Conservation (phyloP, 2,888 invertebrate species). For the Dynastes maya region DNA sequence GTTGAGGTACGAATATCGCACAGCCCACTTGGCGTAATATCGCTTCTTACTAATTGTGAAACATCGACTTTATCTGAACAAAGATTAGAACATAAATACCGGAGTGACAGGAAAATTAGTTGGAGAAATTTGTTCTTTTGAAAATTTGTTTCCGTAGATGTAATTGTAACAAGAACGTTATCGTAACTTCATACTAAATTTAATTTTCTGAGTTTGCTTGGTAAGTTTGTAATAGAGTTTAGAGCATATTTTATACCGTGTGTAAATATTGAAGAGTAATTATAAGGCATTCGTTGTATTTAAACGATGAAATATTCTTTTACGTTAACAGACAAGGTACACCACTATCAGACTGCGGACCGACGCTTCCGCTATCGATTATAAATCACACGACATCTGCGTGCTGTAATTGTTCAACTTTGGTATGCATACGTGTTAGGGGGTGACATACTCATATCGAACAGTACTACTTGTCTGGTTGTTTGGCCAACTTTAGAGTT, state of each 20-base stretch:
- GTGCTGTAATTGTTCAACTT: too few species aligned
- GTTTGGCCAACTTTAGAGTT: too few species aligned
- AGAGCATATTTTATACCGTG: background rate
- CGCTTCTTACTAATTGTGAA: constrained; percentile 1
- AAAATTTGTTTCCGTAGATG: constrained; percentile 1
- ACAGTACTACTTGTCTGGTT: too few species aligned
- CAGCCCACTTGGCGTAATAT: background rate
- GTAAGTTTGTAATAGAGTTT: background rate
- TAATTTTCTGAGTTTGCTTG: background rate
- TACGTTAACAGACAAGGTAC: too few species aligned
- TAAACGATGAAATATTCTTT: too few species aligned
- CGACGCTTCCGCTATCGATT: too few species aligned
- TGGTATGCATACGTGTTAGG: too few species aligned
- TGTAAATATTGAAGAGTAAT: background rate
- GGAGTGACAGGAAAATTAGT: background rate
- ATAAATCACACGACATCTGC: too few species aligned
- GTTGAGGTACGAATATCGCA: background rate
- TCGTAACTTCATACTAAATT: background rate
- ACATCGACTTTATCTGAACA: constrained; percentile 3
- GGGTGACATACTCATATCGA: too few species aligned
- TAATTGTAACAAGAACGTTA: background rate
- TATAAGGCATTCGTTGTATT: too few species aligned
- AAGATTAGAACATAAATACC: constrained; percentile 8
- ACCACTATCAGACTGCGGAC: too few species aligned
- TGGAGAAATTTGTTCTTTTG: background rate